Percentiles rank a stretch among this genome's conserved stretches.
These are phyloP conservation scores for Hydrolagus colliei DNA, from an alignment of 2,797 vertebrate genomes.

Conservation along the genomic window DNA sequence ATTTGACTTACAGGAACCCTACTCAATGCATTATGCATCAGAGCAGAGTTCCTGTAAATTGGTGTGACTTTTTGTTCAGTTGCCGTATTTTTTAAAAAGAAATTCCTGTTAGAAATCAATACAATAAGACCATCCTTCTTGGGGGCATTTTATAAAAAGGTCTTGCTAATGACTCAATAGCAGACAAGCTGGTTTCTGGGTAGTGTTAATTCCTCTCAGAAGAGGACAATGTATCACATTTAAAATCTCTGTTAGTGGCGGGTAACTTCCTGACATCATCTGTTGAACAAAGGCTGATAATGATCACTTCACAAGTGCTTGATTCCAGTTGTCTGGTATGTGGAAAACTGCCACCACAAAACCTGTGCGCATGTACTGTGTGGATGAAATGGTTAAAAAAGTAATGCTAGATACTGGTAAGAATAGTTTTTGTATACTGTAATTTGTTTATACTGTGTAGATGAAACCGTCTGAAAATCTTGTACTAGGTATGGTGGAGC, in stretches of 20 bases:
- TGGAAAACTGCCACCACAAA: neutral
- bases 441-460: too few species aligned
- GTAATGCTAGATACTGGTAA: neutral
- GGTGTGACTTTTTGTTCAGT: too few species aligned
- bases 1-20: too few species aligned
- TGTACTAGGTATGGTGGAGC: too few species aligned
- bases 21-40: too few species aligned
- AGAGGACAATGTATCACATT: neutral
- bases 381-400: neutral
- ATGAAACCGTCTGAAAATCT: too few species aligned
- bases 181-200: neutral
- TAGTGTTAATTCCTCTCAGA: neutral
- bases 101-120: too few species aligned
- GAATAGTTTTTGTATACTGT: too few species aligned
- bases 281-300: neutral
- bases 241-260: neutral
- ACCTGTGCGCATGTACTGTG: neutral
- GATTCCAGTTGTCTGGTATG: neutral
- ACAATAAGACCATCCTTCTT: too few species aligned
- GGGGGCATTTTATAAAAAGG: neutral
- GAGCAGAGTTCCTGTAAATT: too few species aligned
- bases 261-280: neutral
- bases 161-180: neutral
- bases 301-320: neutral
- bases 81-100: too few species aligned